Base-by-base conservation (phyloP, 2,888 invertebrate genomes). In the Torymus auratus region DNA sequence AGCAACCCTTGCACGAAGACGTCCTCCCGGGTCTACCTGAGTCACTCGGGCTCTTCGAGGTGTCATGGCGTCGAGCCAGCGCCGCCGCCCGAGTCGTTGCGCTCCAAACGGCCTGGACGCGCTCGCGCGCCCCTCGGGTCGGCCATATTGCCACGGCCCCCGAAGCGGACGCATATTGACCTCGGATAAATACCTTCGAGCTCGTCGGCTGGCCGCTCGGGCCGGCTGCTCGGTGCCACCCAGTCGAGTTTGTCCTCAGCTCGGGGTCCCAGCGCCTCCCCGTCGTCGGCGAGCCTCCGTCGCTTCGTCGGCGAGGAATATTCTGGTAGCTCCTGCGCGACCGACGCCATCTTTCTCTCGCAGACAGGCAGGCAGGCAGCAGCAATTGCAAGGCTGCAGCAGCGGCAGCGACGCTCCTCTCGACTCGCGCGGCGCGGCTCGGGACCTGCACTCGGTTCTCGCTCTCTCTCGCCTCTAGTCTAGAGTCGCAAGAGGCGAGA, bases 331-430 rank as follows among this genome's bases (percentile, higher is more conserved):
- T 91, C 41, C 7, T 5, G 90, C 87, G 89, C 86, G 85, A 88
- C 85, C 85, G 91, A 90, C 91, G 91, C 91, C 91, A 91, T 91
- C 88, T 91, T 91, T 88, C 84, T 88, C 88, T 88, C 87, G 88
- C 75, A 61, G 52, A 23, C 62, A 60, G 15, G 15, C 11, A 12
- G 53, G 12, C 14, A 67, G 17, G 65, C 74, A 28, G 41, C 23
- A 60, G 50, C 58, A 11, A 15, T 14, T 52, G 72, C 78, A 68
- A 72, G 72, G 68, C 74, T 62, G 73, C 79, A 64, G 73, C 73
- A 65, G 72, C 68, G 68, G 68, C 68, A 20, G 56, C 72, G 65
- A 17, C 20, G 65, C 80, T 69, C 75, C 67, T 53, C 41, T 41
- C 41, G 41, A 41, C 41, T 41, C 41, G 41, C 41, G 41, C 7